Percentiles rank a stretch among this genome's conserved stretches.
phyloP scores from a whole-genome alignment of 2,113 vertebrate genomes.

The Calidris pygmaea region DNA sequence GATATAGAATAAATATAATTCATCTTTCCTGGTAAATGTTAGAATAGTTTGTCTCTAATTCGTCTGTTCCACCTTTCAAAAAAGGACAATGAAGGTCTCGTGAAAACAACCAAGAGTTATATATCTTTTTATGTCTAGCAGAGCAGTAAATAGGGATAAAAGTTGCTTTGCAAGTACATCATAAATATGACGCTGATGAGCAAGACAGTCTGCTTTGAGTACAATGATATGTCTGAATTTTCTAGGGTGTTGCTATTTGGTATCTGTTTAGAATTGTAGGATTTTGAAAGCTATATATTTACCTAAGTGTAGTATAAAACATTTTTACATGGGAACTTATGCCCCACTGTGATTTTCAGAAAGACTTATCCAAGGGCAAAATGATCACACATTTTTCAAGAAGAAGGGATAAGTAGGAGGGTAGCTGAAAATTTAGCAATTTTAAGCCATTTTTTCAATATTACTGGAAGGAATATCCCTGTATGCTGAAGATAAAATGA shows the following conservation, averaged over 20 bases:
- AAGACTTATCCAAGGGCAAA: background rate
- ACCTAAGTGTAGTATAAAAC: background rate
- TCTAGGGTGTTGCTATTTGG: background rate
- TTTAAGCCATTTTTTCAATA: background rate
- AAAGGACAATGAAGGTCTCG: constrained; percentile 60
- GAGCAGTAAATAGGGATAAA: constrained; percentile 21
- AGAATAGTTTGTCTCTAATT: constrained; percentile 76
- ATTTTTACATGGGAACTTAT: constrained; percentile 16
- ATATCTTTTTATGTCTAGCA: background rate
- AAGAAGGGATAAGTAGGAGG: background rate
- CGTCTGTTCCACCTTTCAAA: constrained; percentile 65
- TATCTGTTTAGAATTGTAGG: background rate
- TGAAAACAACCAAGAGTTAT: constrained; percentile 15
- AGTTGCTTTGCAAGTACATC: constrained; percentile 29
- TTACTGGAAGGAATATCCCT: background rate
- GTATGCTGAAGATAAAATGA: background rate
- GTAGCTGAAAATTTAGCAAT: background rate
- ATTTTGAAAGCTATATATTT: constrained; percentile 35
- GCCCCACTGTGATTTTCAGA: constrained; percentile 10
- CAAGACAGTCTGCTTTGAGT: background rate
- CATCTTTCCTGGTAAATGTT: constrained; percentile 83
- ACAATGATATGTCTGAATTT: background rate
- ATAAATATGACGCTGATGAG: background rate
- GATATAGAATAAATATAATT: constrained; percentile 89
- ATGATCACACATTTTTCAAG: constrained; percentile 9